A percentile compares a stretch with the other conserved stretches of the same genome.
Conservation (phyloP, 2,888 invertebrate genomes). For the Trichopoda pennipes region DNA sequence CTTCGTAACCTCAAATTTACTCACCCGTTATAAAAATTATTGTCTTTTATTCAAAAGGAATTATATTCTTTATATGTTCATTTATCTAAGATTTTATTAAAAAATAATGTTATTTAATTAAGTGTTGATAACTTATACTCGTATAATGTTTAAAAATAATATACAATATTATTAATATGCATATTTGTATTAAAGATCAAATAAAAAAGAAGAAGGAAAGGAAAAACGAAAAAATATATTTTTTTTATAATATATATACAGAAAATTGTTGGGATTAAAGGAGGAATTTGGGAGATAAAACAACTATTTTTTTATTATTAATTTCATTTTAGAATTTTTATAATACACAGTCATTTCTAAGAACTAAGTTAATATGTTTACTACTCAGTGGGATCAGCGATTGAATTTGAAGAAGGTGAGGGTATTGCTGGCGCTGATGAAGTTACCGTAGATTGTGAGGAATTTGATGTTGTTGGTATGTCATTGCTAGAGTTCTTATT, state of each 20-base stretch:
- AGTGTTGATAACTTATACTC: constrained; percentile 40
- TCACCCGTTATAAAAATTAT: too few species aligned
- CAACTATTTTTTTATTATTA: constrained; percentile 29
- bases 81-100: constrained; percentile 39
- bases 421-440: constrained; percentile 59
- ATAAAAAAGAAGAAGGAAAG: constrained; percentile 20
- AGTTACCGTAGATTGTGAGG: constrained; percentile 49
- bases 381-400: constrained; percentile 75
- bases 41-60: too few species aligned
- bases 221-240: background rate
- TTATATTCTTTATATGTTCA: constrained; percentile 8
- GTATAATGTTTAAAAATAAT: constrained; percentile 53
- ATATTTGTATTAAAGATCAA: constrained; percentile 35
- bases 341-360: constrained; percentile 43
- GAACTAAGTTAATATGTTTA: constrained; percentile 67
- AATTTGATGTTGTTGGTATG: constrained; percentile 13
- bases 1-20: too few species aligned
- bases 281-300: background rate
- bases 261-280: constrained; percentile 1
- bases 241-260: constrained; percentile 52
- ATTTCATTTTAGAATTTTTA: constrained; percentile 10
- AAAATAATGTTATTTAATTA: constrained; percentile 24
- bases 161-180: constrained; percentile 44
- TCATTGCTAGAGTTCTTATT: constrained; percentile 18
- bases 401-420: constrained; percentile 68